These are phyloP conservation scores for Arvicanthis niloticus DNA, from an alignment of 2,113 vertebrate species.

Conservation along the genomic window DNA sequence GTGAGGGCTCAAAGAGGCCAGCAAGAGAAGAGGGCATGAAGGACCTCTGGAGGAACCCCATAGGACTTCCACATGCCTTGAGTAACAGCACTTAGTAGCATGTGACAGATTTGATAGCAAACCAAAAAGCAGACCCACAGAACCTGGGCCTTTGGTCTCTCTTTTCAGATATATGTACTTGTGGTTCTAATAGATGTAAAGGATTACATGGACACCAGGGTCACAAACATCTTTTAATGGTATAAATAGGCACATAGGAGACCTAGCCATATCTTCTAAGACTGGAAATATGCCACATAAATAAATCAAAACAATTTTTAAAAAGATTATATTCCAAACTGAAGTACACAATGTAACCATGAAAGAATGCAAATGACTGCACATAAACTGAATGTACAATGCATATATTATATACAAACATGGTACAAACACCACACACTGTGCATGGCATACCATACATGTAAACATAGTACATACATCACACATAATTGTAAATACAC, in stretches of 20 bases:
- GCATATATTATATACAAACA: not conserved
- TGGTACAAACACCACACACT: not conserved
- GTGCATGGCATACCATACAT: not conserved
- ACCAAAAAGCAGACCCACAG: not conserved
- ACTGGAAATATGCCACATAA: not conserved
- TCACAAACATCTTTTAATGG: conserved; percentile 37
- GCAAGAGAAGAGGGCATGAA: not conserved
- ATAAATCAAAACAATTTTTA: conserved; percentile 19
- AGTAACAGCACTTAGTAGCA: not conserved
- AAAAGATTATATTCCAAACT: not conserved
- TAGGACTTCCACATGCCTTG: not conserved
- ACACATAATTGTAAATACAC: not conserved
- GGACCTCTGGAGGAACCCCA: no score
- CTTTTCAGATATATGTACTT: not conserved
- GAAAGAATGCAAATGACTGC: conserved; percentile 7
- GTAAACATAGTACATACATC: not conserved
- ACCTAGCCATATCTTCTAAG: conserved; percentile 33
- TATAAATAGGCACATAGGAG: not conserved
- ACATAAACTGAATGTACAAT: no score
- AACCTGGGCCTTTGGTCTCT: not conserved
- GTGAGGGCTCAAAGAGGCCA: not conserved
- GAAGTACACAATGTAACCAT: conserved; percentile 18
- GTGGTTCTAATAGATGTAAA: not conserved
- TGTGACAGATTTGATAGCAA: not conserved
- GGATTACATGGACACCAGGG: not conserved